Base-by-base conservation (phyloP, 2,888 invertebrate species). In the Conchocele bisecta region DNA sequence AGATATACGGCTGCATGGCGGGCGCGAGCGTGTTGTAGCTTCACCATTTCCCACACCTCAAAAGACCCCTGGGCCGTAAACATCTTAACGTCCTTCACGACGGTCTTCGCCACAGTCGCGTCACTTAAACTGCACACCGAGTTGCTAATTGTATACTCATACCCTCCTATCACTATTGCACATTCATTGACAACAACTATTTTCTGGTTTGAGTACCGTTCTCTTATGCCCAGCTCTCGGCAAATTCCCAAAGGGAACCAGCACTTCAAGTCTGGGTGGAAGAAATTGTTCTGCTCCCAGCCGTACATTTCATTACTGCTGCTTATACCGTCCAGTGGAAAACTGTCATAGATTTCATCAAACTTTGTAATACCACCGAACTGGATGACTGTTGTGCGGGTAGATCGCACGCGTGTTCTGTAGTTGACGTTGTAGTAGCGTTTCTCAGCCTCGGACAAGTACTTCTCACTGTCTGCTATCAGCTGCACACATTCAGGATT, bases 201-300 rank as follows among this genome's bases (percentile, higher is more conserved):
- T 28, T 63, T 65, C 31, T 69, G 69, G 51, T 78, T 75, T 11
- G 79, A 79, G 17, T 46, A 28, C 11, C 59, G 53, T 28, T 66
- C 71, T 20, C 65, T 42, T 50, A 57, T 64, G 9, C 82, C 79
- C 2, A 77, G 56, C 24, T 29, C 26, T n/a, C n/a, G n/a, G n/a
- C n/a, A n/a, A n/a, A n/a, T n/a, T 11, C 81, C 78, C 2, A 76
- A 53, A 5, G 72, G 71, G 42, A 77, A 71, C 82, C 82, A 82
- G 6, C 61, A 56, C 41, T 78, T 79, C 26, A 74, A 63, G 54
- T 70, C 72, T 1, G 74, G 64, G 39, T 82, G 77, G 39, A 79
- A 82, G 29, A 64, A 82, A 44, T 82, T 65, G 53, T 77, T 77
- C 44, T 59, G 50, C 29, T 71, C 46, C 77, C 77, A 82, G 17